phyloP scores from a whole-genome alignment of 2,888 invertebrate species.

The Cryptocephalus moraei region DNA sequence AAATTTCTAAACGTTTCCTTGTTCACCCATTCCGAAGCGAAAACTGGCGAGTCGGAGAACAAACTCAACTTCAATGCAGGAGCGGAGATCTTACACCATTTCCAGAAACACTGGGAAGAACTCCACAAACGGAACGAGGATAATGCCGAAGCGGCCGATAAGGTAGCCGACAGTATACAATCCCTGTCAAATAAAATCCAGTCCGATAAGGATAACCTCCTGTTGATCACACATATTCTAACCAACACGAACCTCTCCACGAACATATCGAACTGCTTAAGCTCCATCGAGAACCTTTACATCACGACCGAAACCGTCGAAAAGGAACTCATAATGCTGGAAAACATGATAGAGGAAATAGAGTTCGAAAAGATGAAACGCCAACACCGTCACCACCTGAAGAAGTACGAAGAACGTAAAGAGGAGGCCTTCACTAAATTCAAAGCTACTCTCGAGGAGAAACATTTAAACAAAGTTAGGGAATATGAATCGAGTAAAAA shows the following conservation, averaged over 20 bases:
- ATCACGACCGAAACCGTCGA: conserved; percentile 53
- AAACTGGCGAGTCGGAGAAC: conserved; percentile 6
- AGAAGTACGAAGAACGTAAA: conserved; percentile 51
- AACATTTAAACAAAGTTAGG: conserved; percentile 48
- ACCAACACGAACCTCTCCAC: conserved; percentile 28
- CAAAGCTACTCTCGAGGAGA: conserved; percentile 43
- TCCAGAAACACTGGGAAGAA: conserved; percentile 62
- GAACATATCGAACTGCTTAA: conserved; percentile 43
- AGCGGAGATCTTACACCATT: conserved; percentile 56
- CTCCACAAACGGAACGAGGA: conserved; percentile 57
- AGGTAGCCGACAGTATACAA: conserved; percentile 42
- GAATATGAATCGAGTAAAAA: conserved; percentile 47
- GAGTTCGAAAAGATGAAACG: conserved; percentile 61
- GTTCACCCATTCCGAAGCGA: conserved; percentile 17
- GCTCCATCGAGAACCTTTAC: conserved; percentile 45
- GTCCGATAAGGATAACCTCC: conserved; percentile 26
- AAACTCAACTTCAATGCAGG: conserved; percentile 51
- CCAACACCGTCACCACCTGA: conserved; percentile 61
- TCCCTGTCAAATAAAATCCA: conserved; percentile 28
- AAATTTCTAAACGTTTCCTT: conserved; percentile 25
- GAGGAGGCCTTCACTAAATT: conserved; percentile 40
- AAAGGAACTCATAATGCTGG: conserved; percentile 50
- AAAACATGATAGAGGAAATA: conserved; percentile 57
- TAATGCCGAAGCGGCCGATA: conserved; percentile 53
- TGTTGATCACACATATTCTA: conserved; percentile 26